These are phyloP conservation scores for Chrysolina oricalcia DNA, from an alignment of 2,888 invertebrate genomes.

Conservation along the genomic window DNA sequence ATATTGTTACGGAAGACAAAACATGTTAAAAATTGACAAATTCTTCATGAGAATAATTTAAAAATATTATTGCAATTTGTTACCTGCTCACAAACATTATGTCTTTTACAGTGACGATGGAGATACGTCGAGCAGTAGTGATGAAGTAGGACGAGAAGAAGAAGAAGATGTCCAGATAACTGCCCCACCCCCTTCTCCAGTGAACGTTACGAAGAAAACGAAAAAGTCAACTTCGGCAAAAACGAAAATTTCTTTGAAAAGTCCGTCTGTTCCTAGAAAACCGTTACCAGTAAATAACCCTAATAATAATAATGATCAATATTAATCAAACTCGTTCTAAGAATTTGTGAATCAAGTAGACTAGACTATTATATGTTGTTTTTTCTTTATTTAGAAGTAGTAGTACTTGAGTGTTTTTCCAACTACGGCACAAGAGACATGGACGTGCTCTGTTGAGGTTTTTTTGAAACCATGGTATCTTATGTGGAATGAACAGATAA, in stretches of 20 bases:
- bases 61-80: no score
- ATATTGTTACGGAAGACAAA: no score
- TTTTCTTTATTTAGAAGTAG: conserved; percentile 9
- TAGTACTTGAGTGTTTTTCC: background rate
- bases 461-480: background rate
- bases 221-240: conserved; percentile 60
- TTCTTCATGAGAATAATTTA: no score
- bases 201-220: conserved; percentile 66
- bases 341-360: background rate
- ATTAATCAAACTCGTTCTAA: background rate
- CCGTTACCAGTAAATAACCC: conserved; percentile 74
- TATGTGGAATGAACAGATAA: background rate
- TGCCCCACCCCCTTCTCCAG: conserved; percentile 84
- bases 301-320: background rate
- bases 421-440: conserved; percentile 2
- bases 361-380: background rate
- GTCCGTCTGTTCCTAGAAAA: conserved; percentile 72
- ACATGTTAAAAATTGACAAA: no score
- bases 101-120: conserved; percentile 82
- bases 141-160: conserved; percentile 71
- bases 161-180: conserved; percentile 64
- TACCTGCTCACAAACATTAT: background rate
- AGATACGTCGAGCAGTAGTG: conserved; percentile 82
- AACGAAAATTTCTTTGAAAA: conserved; percentile 62
- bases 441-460: background rate